Evolutionary conservation across 2,797 vertebrate species (phyloP).

Genomic region (Pteronotus mesoamericanus): DNA sequence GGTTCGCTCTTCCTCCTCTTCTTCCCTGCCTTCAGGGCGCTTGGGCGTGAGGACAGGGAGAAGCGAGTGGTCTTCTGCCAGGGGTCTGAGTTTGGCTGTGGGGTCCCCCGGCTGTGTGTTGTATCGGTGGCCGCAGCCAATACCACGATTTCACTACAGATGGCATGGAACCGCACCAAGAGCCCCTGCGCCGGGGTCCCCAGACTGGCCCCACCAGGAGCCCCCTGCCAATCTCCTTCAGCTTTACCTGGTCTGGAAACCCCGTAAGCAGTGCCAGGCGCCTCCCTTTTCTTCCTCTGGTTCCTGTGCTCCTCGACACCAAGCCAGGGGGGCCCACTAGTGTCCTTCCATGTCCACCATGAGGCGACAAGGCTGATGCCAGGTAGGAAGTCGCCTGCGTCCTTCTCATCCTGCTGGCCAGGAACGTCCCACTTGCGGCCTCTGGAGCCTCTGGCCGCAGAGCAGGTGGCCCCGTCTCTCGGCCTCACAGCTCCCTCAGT

Average conservation of each 20-base stretch:
- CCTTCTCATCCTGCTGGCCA: background rate
- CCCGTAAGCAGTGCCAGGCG: background rate
- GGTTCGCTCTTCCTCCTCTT: background rate
- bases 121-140: rapidly evolving
- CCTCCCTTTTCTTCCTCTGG: background rate
- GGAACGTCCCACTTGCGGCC: background rate
- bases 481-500: background rate
- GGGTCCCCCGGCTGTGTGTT: background rate
- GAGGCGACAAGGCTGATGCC: background rate
- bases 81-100: background rate
- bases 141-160: background rate
- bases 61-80: rapidly evolving
- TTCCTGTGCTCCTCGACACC: background rate
- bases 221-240: background rate
- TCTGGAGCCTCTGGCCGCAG: background rate
- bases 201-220: background rate
- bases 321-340: background rate
- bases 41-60: background rate
- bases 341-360: background rate
- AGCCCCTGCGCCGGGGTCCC: background rate
- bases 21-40: background rate
- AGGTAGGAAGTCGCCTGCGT: background rate
- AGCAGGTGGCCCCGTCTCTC: background rate
- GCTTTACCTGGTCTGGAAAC: background rate
- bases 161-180: background rate